Evolutionary conservation across 1,140 invertebrate species (phyloP), one percentile per base, ranked within the genome.

Genomic region (Diploscapter pachys): DNA sequence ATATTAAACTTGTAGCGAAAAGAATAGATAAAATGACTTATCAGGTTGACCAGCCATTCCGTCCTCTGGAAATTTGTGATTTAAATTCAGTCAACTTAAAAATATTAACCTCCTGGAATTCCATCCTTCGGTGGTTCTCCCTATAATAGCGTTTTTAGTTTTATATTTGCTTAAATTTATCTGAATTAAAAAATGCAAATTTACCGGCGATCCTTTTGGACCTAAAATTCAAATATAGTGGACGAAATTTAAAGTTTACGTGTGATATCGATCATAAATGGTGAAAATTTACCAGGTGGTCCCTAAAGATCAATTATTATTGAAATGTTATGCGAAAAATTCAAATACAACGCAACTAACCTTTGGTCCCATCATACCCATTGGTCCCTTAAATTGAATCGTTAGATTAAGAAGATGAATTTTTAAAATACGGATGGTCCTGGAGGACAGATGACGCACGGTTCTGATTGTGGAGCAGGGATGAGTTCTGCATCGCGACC

Each of bases 401-500:
- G 79, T 71, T 31, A 31, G 31, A 31, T 31, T 31, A 31, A 31
- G 31, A 31, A 31, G 31, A 31, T 31, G 1, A 31, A 31, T 1
- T 31, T 31, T 31, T 31, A 31, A 31, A 31, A 31, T 55, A 82
- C 83, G 51, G 81, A 73, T 57, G 82, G 81, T 75, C 83, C 83
- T 51, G 81, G 72, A 70, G 82, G 83, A 74, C 83, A 85, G 67
- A 85, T 78, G 63, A 85, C 78, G 78, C 83, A 85, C n/a, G 77
- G 75, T 49, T 84, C 81, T 11, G 71, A 65, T 3, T 78, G 76
- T 56, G 83, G 71, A 49, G 75, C 83, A n/a, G 83, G 77, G 31
- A 85, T 67, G 55, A 77, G 61, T 63, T 80, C 77, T n/a, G 76
- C 79, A 50, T 79, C 68, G 71, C 73, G 51, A 69, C 77, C 84